Evolutionary conservation across 2,888 invertebrate genomes (phyloP).

Genomic region (Caenorhabditis doughertyi): DNA sequence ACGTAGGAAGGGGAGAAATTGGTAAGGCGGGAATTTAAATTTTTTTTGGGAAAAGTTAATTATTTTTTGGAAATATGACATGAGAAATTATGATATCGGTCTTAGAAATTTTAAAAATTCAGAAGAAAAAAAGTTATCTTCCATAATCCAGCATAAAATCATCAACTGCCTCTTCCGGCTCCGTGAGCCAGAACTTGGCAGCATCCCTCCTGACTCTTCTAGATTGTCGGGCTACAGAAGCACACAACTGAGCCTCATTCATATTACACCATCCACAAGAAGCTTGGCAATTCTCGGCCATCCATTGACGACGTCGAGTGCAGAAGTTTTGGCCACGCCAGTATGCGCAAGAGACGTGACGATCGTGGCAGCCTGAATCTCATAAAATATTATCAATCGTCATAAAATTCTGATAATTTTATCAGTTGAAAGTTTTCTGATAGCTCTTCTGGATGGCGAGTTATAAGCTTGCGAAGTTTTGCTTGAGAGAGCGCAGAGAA

Average conservation of each 20-base stretch:
- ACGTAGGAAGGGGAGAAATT: conserved; percentile 9
- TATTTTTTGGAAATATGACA: conserved; percentile 6
- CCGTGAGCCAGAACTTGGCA: conserved; percentile 39
- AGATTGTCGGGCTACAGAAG: conserved; percentile 71
- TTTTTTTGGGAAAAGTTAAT: too few species aligned
- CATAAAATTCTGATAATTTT: too few species aligned
- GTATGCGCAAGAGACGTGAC: conserved; percentile 80
- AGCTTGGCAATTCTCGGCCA: conserved; percentile 77
- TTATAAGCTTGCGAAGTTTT: too few species aligned
- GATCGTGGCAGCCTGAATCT: conserved; percentile 78
- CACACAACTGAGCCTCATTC: conserved; percentile 76
- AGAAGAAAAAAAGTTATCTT: conserved; percentile 10
- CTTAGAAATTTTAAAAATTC: not conserved
- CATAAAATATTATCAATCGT: too few species aligned
- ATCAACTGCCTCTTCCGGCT: conserved; percentile 44
- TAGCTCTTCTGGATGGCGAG: too few species aligned
- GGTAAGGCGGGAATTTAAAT: not conserved
- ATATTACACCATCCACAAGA: conserved; percentile 81
- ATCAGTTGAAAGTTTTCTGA: too few species aligned
- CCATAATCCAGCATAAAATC: conserved; percentile 65
- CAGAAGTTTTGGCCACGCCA: conserved; percentile 80
- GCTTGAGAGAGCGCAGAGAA: too few species aligned
- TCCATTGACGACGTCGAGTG: conserved; percentile 80
- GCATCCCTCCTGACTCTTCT: conserved; percentile 39
- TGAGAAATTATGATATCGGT: not conserved